phyloP scores from a whole-genome alignment of 2,797 vertebrate genomes.

The Picus viridis region DNA sequence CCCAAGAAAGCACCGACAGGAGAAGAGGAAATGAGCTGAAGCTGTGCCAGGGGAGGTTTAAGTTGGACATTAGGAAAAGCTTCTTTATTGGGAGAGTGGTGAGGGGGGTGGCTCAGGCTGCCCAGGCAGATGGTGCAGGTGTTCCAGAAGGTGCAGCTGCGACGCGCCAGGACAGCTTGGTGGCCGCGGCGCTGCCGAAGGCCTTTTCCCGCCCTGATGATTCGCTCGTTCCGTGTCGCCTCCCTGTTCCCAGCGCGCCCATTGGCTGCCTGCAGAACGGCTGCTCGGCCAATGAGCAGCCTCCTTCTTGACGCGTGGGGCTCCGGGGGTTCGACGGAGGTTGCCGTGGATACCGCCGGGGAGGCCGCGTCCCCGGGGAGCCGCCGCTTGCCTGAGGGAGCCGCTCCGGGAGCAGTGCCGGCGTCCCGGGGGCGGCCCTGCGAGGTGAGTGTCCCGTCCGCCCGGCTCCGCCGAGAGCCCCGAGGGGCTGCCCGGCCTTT shows the following conservation, averaged over 20 bases:
- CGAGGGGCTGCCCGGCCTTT: background rate
- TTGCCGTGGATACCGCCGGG: constrained; percentile 41
- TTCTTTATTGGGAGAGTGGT: no score
- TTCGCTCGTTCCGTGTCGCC: background rate
- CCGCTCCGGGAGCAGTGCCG: background rate
- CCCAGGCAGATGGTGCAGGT: no score
- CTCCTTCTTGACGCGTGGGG: background rate
- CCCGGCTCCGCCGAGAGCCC: background rate
- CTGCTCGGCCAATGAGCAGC: background rate
- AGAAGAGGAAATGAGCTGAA: no score
- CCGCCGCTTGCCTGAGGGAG: background rate
- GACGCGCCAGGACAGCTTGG: no score
- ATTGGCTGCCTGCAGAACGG: background rate
- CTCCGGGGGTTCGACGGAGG: background rate
- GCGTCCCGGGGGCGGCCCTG: background rate
- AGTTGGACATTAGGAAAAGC: no score
- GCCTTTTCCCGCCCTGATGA: no score
- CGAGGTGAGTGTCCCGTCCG: constrained; percentile 45
- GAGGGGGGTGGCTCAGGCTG: no score
- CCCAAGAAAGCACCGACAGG: no score
- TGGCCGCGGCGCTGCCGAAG: no score
- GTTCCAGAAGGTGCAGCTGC: no score
- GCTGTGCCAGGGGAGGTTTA: no score
- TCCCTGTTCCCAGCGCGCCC: background rate
- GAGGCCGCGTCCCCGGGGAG: background rate